phyloP scores from a whole-genome alignment of 2,113 vertebrate genomes.

The Lonchura striata region DNA sequence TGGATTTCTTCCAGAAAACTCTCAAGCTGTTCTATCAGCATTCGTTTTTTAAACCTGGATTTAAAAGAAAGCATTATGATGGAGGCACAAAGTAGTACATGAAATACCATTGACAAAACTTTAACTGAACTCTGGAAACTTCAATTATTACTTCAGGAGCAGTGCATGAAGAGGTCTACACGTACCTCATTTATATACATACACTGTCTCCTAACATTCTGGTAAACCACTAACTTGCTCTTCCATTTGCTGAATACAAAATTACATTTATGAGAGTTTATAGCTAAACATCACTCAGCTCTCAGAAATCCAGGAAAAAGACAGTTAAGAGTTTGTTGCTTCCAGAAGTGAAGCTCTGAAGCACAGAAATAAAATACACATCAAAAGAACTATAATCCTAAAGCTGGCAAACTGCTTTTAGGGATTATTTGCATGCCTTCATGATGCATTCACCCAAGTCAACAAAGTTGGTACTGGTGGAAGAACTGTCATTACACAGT shows the following conservation, averaged over 20 bases:
- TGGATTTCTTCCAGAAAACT: constrained; percentile 94
- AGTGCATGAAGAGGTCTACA: neutral
- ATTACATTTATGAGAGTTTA: neutral
- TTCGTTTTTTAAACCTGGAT: constrained; percentile 93
- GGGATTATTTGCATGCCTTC: neutral
- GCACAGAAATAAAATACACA: neutral
- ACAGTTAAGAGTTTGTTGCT: neutral
- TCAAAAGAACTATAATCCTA: neutral
- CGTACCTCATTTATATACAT: neutral
- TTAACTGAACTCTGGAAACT: neutral
- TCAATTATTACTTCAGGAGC: neutral
- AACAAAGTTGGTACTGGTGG: neutral
- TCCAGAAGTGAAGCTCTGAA: neutral
- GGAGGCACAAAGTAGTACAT: neutral
- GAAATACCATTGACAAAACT: neutral
- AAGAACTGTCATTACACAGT: neutral
- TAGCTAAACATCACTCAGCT: neutral
- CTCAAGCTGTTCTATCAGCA: constrained; percentile 96
- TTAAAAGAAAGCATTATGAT: constrained; percentile 27
- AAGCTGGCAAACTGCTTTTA: neutral
- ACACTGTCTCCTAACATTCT: neutral
- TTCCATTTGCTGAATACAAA: neutral
- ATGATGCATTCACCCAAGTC: neutral
- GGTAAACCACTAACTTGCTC: neutral
- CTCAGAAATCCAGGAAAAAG: neutral